A percentile compares a stretch with the other conserved stretches of the same genome.
These are phyloP conservation scores for Himalopsyche japonica DNA, from an alignment of 2,888 invertebrate genomes.

Conservation along the genomic window DNA sequence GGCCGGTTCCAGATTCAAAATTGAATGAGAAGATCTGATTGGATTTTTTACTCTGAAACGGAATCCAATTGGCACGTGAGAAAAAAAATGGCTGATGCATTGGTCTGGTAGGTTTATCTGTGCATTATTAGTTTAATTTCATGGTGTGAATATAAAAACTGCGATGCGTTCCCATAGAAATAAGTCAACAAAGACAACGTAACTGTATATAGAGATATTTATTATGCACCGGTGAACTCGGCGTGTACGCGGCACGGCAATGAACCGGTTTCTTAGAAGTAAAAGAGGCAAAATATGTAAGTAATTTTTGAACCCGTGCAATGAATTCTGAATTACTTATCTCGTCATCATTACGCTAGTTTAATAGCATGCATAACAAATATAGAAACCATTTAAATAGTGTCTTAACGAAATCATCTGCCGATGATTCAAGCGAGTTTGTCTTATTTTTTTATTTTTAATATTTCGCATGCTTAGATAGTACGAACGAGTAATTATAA, in stretches of 20 bases:
- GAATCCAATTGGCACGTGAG: constrained; percentile 5
- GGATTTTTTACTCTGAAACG: constrained; percentile 6
- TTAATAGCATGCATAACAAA: not conserved
- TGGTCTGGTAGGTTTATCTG: not conserved
- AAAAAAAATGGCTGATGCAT: not conserved
- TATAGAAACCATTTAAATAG: not conserved
- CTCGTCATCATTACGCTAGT: not conserved
- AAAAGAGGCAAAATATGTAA: constrained; percentile 22
- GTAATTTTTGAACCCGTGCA: not conserved
- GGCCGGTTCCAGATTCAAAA: constrained; percentile 6
- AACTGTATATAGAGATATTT: constrained; percentile 36
- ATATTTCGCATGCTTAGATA: not conserved
- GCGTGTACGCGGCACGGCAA: constrained; percentile 10
- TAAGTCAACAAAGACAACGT: constrained; percentile 31
- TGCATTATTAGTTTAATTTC: not conserved
- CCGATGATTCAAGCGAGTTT: no score
- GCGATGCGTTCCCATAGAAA: constrained; percentile 15
- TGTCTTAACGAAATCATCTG: no score
- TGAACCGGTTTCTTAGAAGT: constrained; percentile 29
- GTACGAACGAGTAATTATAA: no score
- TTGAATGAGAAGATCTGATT: constrained; percentile 17
- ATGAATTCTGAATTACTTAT: not conserved
- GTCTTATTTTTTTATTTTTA: no score
- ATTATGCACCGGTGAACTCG: constrained; percentile 35
- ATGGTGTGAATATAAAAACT: not conserved